Base-by-base conservation (phyloP, 2,888 invertebrate species). In the Caenorhabditis macrosperma region DNA sequence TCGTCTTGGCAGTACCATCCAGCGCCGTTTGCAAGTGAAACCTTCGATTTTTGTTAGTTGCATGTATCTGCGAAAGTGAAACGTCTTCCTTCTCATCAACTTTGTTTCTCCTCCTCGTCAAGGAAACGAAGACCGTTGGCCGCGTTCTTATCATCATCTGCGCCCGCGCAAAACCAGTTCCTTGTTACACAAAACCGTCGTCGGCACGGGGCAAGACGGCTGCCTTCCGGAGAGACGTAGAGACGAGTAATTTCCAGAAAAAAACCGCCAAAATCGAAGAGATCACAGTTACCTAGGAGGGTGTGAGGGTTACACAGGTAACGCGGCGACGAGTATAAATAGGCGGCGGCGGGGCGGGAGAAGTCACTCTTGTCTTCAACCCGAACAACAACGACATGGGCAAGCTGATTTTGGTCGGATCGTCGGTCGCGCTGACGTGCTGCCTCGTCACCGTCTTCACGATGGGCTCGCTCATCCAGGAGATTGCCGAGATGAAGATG, bases 401-500 rank as follows among this genome's bases (percentile, higher is more conserved):
- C 69, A 80, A 76, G 72, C 41, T 76, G 12, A 71, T 84, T 20
- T 67, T 80, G 20, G 72, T 82, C 20, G 80, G 82, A 38, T 84
- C 83, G 38, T 69, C 81, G 28, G 66, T 69, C 59, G 67, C 83
- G 35, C 61, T 82, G 22, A 61, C 66, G 17, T 80, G 66, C 57
- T 72, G 72, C 46, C 61, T 80, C 38, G 78, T 78, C 12, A 75
- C 82, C 59, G 67, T 74, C 59, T 82, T 78, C 66, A 77, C 72
- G 52, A 63, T 84, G 55, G 72, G 67, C 30, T 72, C 78, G 24
- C 67, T 84, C 33, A 61, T 84, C 26, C 66, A 71, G 55, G 80
- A 82, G 72, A 81, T 84, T 64, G 80, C 76, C 74, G 82, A 82
- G 24, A 80, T 84, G 64, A 72, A 78, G 52, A 28, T 22, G 22